These are phyloP conservation scores for Paradisaea rubra DNA, from an alignment of 2,113 vertebrate species.

Conservation along the genomic window DNA sequence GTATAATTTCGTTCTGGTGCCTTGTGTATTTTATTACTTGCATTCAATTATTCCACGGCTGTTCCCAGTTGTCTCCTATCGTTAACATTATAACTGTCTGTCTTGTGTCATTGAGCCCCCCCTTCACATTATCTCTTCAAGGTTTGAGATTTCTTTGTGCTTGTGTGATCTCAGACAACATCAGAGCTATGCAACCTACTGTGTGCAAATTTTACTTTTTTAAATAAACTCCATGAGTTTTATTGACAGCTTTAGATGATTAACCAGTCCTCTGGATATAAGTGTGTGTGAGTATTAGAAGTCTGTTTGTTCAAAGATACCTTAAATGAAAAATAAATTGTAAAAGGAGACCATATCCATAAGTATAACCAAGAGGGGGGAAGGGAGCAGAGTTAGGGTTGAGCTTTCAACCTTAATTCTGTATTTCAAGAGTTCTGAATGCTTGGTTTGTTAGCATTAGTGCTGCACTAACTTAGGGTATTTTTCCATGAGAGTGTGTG, in stretches of 20 bases:
- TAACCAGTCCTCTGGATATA: background rate
- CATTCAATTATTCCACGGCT: background rate
- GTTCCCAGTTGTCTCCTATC: background rate
- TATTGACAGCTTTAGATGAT: background rate
- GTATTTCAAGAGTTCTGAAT: slow-evolving; percentile 14
- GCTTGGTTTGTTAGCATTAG: slow-evolving; percentile 33
- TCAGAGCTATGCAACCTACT: background rate
- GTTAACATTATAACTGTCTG: background rate
- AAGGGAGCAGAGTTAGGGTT: background rate
- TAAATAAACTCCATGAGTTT: background rate
- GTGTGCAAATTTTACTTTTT: background rate
- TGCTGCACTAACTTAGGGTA: background rate
- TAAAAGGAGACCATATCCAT: background rate
- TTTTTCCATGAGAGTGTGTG: background rate
- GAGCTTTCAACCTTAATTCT: slow-evolving; percentile 21
- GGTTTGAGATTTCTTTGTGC: background rate
- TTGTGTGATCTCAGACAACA: background rate
- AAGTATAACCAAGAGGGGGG: background rate
- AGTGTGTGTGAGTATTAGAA: background rate
- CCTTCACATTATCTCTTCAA: background rate
- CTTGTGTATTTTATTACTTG: background rate
- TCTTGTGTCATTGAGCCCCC: background rate
- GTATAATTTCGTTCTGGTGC: background rate
- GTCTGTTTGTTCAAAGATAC: background rate
- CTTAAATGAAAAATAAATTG: background rate